Conservation (phyloP, 2,888 invertebrate genomes). For the Myathropa florea region DNA sequence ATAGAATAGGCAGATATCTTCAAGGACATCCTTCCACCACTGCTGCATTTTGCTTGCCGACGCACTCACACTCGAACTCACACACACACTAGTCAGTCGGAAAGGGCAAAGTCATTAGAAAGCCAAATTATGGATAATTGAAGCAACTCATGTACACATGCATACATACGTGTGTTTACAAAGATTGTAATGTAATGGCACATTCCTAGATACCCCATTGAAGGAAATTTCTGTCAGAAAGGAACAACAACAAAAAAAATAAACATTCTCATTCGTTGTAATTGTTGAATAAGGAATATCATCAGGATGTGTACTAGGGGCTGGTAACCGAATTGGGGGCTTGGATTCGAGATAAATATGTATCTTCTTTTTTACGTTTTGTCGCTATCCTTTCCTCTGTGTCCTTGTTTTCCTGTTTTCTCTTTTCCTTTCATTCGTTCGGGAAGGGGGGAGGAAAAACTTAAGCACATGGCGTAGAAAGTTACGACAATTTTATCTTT, state of each 20-base stretch:
- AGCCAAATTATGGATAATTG: conserved; percentile 58
- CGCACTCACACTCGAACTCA: background rate
- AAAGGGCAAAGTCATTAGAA: conserved; percentile 51
- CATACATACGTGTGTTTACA: background rate
- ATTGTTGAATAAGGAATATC: conserved; percentile 51
- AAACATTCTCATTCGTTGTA: conserved; percentile 45
- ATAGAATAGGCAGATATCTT: conserved; percentile 5
- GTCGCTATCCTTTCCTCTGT: background rate
- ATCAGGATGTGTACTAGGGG: conserved; percentile 16
- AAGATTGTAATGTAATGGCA: background rate
- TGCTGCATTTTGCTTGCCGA: background rate
- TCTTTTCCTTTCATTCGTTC: background rate
- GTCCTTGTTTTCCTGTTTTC: background rate
- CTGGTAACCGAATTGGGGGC: background rate
- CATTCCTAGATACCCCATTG: background rate
- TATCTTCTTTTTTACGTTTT: background rate
- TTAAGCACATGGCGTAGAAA: conserved; percentile 39
- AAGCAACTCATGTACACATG: conserved; percentile 21
- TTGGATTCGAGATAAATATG: conserved; percentile 1
- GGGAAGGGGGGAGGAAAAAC: background rate
- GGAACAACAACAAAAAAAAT: background rate
- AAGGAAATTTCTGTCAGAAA: background rate
- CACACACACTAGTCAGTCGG: conserved; percentile 9
- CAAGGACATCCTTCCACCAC: background rate
- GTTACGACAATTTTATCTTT: conserved; percentile 54